Base-by-base conservation (phyloP, 2,113 vertebrate species). In the Mastomys coucha region DNA sequence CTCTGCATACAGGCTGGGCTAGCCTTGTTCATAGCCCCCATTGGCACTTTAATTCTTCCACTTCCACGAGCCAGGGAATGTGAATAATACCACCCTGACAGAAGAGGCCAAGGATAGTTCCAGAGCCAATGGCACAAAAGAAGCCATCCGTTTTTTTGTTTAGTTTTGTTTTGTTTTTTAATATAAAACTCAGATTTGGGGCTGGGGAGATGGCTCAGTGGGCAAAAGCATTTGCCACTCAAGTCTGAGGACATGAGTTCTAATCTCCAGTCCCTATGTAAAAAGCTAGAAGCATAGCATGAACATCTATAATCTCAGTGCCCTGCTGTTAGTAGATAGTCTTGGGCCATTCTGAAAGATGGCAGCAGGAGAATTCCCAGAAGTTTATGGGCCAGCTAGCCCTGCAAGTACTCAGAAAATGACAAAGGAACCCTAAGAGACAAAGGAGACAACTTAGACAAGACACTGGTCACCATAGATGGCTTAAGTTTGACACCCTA, bases 31-130 rank as follows among this genome's bases (percentile, higher is more conserved):
- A 39, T 2, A 9, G 70, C 39, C 77, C 33, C 11, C 49, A 45
- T 20, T 91, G 86, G 72, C 31, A 63, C 39, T 85, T 19, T 31
- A 39, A 86, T 39, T 92, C 19, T 73, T 89, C 75, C 16, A n/a
- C 19, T 60, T n/a, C 51, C 70, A 77, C 80, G 69, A 92, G 80
- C 92, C 95, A 89, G 85, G 33, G 87, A 76, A 49, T 69, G 72
- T 39, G 24, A 96, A 94, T 91, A 84, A 93, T 88, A 70, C 39
- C 80, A 85, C 70, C 56, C 12, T 28, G 19, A 69, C 31, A 14
- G 67, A 33, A 33, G 31, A 31, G 4, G 67, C 12, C 5, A 14
- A 33, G 12, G 67, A 33, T 69, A 69, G 5, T 33, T 36, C 67
- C 31, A 36, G 31, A 69, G 31, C 31, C 67, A 69, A 36, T 16